These are phyloP conservation scores for Sweltsa coloradensis DNA, from an alignment of 1,140 invertebrate species.

Conservation along the genomic window DNA sequence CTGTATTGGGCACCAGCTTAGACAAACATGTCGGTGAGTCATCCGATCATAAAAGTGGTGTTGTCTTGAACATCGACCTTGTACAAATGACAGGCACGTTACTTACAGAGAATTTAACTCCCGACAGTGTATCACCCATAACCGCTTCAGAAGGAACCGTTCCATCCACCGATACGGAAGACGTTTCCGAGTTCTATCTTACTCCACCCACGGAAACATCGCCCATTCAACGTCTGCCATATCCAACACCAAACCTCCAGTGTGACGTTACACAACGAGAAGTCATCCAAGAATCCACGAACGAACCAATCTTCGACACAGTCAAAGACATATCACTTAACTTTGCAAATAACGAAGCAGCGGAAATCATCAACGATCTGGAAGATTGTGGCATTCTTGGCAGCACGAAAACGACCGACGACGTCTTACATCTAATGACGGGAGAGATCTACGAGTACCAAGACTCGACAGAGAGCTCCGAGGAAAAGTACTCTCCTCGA, in stretches of 20 bases:
- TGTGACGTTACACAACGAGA: no score
- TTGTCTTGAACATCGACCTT: background rate
- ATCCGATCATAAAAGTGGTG: no score
- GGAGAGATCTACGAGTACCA: no score
- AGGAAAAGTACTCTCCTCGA: no score
- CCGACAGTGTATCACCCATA: conserved; percentile 20
- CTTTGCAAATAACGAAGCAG: conserved; percentile 16
- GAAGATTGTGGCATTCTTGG: conserved; percentile 14
- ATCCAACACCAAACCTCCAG: no score
- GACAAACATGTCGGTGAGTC: no score
- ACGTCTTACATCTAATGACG: no score
- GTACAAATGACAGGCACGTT: background rate
- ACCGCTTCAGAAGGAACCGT: conserved; percentile 15
- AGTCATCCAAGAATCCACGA: no score
- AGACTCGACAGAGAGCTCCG: no score
- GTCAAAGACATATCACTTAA: conserved; percentile 17
- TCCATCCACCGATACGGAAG: conserved; percentile 23
- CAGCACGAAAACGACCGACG: no score
- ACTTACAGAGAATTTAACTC: conserved; percentile 15
- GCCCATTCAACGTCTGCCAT: no score
- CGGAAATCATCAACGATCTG: conserved; percentile 18
- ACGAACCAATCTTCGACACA: conserved; percentile 11
- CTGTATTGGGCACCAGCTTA: no score
- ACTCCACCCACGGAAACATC: conserved; percentile 19
- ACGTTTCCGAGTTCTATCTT: conserved; percentile 27